A percentile compares a stretch with the other conserved stretches of the same genome.
Conservation (phyloP, 1,140 invertebrate genomes). For the Teleogryllus occipitalis region DNA sequence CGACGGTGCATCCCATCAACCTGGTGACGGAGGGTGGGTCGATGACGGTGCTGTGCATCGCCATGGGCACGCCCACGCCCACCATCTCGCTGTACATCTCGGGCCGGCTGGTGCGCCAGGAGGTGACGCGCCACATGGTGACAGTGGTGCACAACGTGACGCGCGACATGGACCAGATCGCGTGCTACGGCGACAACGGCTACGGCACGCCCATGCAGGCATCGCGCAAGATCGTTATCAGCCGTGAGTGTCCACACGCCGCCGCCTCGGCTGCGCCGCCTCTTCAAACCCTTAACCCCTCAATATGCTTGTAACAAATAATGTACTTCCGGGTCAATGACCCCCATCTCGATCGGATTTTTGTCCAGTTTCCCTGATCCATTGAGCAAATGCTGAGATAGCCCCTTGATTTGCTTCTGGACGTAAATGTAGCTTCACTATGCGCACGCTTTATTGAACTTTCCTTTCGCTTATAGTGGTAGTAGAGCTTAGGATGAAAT, state of each 20-base stretch:
- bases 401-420: too few species aligned
- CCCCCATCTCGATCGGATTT: too few species aligned
- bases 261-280: too few species aligned
- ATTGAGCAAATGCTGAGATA: too few species aligned
- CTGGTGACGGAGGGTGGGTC: constrained; percentile 70
- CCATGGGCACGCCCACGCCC: constrained; percentile 71
- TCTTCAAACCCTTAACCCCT: too few species aligned
- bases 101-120: constrained; percentile 62
- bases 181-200: constrained; percentile 77
- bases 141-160: constrained; percentile 72
- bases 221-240: constrained; percentile 62
- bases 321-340: too few species aligned
- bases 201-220: constrained; percentile 76
- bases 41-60: constrained; percentile 76
- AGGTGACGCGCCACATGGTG: constrained; percentile 70
- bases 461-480: too few species aligned
- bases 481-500: too few species aligned
- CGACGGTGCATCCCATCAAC: constrained; percentile 71
- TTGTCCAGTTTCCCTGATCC: too few species aligned
- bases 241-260: constrained; percentile 37
- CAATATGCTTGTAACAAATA: too few species aligned
- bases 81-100: constrained; percentile 71
- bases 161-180: constrained; percentile 70
- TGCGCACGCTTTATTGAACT: too few species aligned
- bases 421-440: too few species aligned